A percentile compares a stretch with the other conserved stretches of the same genome.
These are phyloP conservation scores for Nineta flava DNA, from an alignment of 2,888 invertebrate genomes.

Conservation along the genomic window DNA sequence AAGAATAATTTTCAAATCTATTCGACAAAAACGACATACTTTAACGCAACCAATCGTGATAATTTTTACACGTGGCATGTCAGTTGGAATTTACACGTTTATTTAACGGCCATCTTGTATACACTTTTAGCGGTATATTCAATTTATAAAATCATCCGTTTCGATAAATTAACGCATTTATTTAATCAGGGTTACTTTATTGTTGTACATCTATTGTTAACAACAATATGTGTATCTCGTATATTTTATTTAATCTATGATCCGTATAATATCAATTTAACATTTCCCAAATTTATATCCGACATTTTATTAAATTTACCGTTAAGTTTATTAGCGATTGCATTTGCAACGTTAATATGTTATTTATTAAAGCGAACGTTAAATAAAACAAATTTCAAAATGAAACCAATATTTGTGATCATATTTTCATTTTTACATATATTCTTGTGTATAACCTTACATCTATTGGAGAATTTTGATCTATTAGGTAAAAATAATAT, in stretches of 20 bases:
- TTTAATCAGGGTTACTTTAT: slow-evolving; percentile 80
- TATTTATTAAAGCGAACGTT: slow-evolving; percentile 70
- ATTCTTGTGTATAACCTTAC: slow-evolving; percentile 63
- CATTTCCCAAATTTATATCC: slow-evolving; percentile 59
- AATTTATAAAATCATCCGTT: slow-evolving; percentile 70
- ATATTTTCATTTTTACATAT: slow-evolving; percentile 66
- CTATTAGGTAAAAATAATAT: slow-evolving; percentile 28
- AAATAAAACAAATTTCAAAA: slow-evolving; percentile 41
- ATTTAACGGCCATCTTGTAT: slow-evolving; percentile 71
- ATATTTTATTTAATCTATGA: slow-evolving; percentile 83
- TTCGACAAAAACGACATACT: slow-evolving; percentile 14
- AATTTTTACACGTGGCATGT: slow-evolving; percentile 49
- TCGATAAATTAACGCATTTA: slow-evolving; percentile 73
- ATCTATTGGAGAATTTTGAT: slow-evolving; percentile 49
- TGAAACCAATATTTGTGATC: slow-evolving; percentile 63
- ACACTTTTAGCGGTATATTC: slow-evolving; percentile 71
- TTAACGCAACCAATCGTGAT: slow-evolving; percentile 22
- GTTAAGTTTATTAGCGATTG: slow-evolving; percentile 74
- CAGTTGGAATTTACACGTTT: slow-evolving; percentile 86
- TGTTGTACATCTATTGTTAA: slow-evolving; percentile 66
- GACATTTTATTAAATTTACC: slow-evolving; percentile 72
- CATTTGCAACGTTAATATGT: slow-evolving; percentile 74
- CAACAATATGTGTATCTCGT: slow-evolving; percentile 64
- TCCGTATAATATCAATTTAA: slow-evolving; percentile 75
- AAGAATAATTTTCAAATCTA: slow-evolving; percentile 8